Evolutionary conservation across 1,140 invertebrate genomes (phyloP).

Genomic region (Penaeus chinensis): DNA sequence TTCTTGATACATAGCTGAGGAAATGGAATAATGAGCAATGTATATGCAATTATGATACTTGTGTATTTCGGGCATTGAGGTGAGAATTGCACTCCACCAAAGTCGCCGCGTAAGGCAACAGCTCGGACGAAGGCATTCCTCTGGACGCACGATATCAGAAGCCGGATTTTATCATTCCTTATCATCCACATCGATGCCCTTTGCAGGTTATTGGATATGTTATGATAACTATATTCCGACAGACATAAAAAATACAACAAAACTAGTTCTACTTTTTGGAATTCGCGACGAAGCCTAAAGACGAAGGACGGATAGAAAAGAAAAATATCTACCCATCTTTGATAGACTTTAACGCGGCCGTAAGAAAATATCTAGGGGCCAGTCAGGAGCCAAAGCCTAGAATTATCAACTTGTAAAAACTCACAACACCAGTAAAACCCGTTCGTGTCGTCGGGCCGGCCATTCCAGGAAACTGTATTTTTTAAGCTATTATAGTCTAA

Average conservation of each 20-base stretch:
- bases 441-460: constrained; percentile 44
- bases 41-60: constrained; percentile 56
- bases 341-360: constrained; percentile 56
- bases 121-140: constrained; percentile 49
- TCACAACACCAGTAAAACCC: constrained; percentile 30
- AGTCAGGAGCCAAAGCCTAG: constrained; percentile 51
- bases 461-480: constrained; percentile 1
- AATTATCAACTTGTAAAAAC: constrained; percentile 56
- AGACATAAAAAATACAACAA: too few relatives aligned
- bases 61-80: constrained; percentile 38
- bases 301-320: too few relatives aligned
- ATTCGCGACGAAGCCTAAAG: too few relatives aligned
- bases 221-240: too few relatives aligned
- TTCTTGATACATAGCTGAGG: not conserved
- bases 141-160: constrained; percentile 41
- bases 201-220: not conserved
- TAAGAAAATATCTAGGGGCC: constrained; percentile 55
- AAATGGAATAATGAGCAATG: constrained; percentile 57
- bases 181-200: constrained; percentile 31
- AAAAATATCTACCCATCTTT: not conserved
- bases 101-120: constrained; percentile 51
- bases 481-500: constrained; percentile 3
- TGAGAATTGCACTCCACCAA: constrained; percentile 34
- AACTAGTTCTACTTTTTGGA: too few relatives aligned
- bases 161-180: constrained; percentile 49